These are phyloP conservation scores for Cyphomyrus plagiostoma DNA, from an alignment of 2,113 vertebrate species.

Conservation along the genomic window DNA sequence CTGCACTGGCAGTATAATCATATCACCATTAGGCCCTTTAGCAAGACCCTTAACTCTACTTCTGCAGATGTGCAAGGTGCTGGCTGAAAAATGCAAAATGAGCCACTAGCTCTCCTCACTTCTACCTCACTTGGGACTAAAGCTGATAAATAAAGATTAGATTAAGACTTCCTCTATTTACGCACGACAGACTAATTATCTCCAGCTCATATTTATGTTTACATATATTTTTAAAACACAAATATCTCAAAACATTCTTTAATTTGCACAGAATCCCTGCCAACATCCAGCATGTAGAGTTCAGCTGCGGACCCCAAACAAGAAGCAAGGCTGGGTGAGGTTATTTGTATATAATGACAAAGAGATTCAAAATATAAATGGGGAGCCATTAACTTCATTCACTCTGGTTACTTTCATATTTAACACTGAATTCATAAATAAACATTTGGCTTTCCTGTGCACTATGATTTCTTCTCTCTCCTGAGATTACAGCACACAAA, in stretches of 20 bases:
- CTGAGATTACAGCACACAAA: neutral
- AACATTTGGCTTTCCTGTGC: neutral
- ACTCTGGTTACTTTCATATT: neutral
- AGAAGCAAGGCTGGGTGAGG: neutral
- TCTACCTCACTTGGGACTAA: neutral
- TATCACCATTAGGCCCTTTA: neutral
- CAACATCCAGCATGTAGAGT: neutral
- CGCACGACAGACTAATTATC: neutral
- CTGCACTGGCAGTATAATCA: neutral
- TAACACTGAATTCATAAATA: neutral
- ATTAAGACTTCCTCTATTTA: neutral
- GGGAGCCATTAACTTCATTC: neutral
- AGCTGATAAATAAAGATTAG: neutral
- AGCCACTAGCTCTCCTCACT: neutral
- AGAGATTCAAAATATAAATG: neutral
- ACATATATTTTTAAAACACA: neutral
- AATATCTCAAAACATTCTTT: neutral
- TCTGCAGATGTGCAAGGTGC: neutral
- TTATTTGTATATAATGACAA: neutral
- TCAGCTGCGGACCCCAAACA: neutral
- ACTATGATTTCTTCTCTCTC: neutral
- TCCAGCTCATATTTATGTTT: neutral
- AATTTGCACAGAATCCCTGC: neutral
- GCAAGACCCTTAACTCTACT: neutral
- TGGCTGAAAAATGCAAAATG: neutral